Base-by-base conservation (phyloP, 2,888 invertebrate species). In the Pyrrhia umbra region DNA sequence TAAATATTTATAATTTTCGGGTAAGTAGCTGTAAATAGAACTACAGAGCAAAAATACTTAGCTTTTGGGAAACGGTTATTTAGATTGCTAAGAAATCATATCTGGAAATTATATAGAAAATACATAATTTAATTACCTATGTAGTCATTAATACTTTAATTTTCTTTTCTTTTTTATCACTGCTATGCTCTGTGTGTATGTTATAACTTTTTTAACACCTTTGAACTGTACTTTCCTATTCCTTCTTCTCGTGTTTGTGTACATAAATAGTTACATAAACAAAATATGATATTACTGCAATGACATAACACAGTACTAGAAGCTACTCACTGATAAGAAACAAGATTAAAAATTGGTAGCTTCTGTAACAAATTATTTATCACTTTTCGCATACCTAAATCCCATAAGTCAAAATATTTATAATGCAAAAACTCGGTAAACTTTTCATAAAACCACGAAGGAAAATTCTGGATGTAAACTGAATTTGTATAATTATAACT, bases 1-100 rank as follows among this genome's bases (percentile, higher is more conserved):
- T 42, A 77, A 77, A 72, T 72, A 50, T 72, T 71, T 72, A 20
- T 25, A 13, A 3, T 43, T 23, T 56, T 37, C 30, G 15, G 16
- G 40, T 3, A 5, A 23, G 25, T 16, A 34, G 43, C 20, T 46
- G 25, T 34, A 20, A 37, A 40, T 47, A 37, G 57, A 46, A 37
- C 13, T 23, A 20, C 15, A 42, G 46, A 23, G 46, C 25, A 47
- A 37, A 21, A 23, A 18, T 39, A 37, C 43, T 47, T 43, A 2
- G 4, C 42, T 65, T 40, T 55, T 34, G 16, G 37, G 16, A 34
- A 30, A 30, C 9, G 15, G 21, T 15, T 9, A 27, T n/a, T 42
- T 27, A 42, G 18, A 23, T 49, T 37, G 34, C 34, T 42, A 18
- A 8, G 10, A 49, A 43, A 13, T 4, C 10, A n/a, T n/a, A 20